Conservation (phyloP, 1,140 invertebrate genomes). For the Drosophila pseudoobscura region DNA sequence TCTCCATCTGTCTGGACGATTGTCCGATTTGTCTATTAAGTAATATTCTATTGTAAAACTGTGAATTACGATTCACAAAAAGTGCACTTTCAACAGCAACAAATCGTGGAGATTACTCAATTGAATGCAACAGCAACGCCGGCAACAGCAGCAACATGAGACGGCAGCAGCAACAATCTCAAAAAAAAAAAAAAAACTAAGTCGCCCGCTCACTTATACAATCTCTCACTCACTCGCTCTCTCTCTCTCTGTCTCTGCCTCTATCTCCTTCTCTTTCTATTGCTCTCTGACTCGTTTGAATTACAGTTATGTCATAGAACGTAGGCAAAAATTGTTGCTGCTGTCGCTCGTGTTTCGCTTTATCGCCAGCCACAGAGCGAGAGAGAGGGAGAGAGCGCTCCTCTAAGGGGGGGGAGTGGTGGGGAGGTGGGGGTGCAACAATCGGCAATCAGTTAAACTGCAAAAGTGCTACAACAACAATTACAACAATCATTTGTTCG, state of each 20-base stretch:
- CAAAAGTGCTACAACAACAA: slow-evolving; percentile 31
- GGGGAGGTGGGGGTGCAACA: not conserved
- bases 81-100: slow-evolving; percentile 75
- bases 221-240: slow-evolving; percentile 9
- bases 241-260: not conserved
- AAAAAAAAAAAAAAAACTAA: slow-evolving; percentile 68
- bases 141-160: slow-evolving; percentile 11
- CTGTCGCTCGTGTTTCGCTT: slow-evolving; percentile 62
- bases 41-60: slow-evolving; percentile 79
- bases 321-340: slow-evolving; percentile 58
- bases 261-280: slow-evolving; percentile 21
- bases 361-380: slow-evolving; percentile 32
- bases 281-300: slow-evolving; percentile 70
- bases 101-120: slow-evolving; percentile 68
- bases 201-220: slow-evolving; percentile 64
- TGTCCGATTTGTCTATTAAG: slow-evolving; percentile 60
- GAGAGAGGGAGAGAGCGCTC: too few species aligned
- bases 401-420: too few species aligned
- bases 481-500: slow-evolving; percentile 55
- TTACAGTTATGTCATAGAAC: slow-evolving; percentile 81
- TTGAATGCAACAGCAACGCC: slow-evolving; percentile 49
- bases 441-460: slow-evolving; percentile 46
- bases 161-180: slow-evolving; percentile 13
- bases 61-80: slow-evolving; percentile 64
- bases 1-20: too few species aligned